Conservation (phyloP, 2,888 invertebrate genomes). For the Parnassius orleans region DNA sequence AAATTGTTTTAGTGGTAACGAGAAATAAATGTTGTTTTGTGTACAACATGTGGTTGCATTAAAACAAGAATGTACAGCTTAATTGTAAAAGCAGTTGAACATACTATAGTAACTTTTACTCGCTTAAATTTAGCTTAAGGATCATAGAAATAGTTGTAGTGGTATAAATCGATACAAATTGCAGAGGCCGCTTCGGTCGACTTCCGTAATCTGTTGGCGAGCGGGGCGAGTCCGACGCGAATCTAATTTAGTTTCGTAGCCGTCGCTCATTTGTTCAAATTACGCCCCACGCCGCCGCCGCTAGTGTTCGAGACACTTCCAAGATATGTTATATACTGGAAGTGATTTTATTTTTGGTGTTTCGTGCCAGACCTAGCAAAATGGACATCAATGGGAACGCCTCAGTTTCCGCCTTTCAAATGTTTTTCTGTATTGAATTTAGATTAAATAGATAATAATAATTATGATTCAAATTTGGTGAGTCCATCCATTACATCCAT, state of each 20-base stretch:
- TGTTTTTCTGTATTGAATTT: neutral
- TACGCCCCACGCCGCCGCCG: slow-evolving; percentile 51
- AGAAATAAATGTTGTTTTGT: too few species aligned
- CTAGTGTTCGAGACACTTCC: slow-evolving; percentile 31
- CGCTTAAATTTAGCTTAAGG: neutral
- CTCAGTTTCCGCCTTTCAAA: neutral
- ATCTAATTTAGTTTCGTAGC: slow-evolving; percentile 85
- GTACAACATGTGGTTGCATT: too few species aligned
- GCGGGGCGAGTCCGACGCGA: slow-evolving; percentile 47
- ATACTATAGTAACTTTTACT: neutral
- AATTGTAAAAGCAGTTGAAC: neutral
- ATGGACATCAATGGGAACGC: neutral
- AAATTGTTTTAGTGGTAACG: too few species aligned
- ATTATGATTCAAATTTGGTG: too few species aligned
- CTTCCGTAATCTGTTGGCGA: slow-evolving; percentile 56
- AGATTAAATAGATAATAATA: too few species aligned
- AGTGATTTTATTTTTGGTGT: slow-evolving; percentile 10
- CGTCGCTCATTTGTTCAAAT: slow-evolving; percentile 85
- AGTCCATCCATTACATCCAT: too few species aligned
- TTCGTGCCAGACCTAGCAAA: neutral
- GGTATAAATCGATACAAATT: slow-evolving; percentile 46
- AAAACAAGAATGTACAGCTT: too few species aligned
- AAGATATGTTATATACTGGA: slow-evolving; percentile 14
- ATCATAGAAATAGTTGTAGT: slow-evolving; percentile 28
- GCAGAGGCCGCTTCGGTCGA: slow-evolving; percentile 42